Conservation (phyloP, 2,888 invertebrate species). For the Mimachlamys varia region DNA sequence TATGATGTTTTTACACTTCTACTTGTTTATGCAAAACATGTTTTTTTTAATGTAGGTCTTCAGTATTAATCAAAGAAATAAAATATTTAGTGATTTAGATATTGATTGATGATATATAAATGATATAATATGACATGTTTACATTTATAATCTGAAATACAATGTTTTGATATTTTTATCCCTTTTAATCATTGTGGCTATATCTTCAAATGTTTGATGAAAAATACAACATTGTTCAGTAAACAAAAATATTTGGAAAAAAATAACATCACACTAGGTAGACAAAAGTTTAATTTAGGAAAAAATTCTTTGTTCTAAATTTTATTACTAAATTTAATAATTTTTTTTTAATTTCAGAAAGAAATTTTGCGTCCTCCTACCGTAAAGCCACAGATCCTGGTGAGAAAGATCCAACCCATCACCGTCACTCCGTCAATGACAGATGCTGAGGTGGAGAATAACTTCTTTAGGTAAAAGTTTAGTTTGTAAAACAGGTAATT, state of each 20-base stretch:
- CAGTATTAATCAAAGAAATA: background rate
- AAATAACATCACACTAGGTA: no score
- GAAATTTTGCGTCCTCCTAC: conserved; percentile 28
- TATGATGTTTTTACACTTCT: background rate
- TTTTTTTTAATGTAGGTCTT: background rate
- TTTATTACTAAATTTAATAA: background rate
- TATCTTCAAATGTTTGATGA: no score
- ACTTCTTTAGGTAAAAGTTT: conserved; percentile 50
- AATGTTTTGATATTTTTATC: no score
- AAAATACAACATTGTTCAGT: no score
- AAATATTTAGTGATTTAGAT: no score
- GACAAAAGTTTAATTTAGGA: no score
- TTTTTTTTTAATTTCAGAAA: background rate
- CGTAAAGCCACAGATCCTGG: conserved; percentile 47
- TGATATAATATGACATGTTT: no score
- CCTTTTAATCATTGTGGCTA: no score
- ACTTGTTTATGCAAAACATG: background rate
- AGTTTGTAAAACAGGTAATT: background rate
- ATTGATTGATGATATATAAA: no score
- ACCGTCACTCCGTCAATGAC: conserved; percentile 40
- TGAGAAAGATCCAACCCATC: conserved; percentile 43
- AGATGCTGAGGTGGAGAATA: conserved; percentile 42
- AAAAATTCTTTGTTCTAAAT: no score
- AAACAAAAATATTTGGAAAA: no score
- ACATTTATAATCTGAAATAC: no score